Conservation (phyloP, 1,140 invertebrate genomes). For the Uloborus diversus region DNA sequence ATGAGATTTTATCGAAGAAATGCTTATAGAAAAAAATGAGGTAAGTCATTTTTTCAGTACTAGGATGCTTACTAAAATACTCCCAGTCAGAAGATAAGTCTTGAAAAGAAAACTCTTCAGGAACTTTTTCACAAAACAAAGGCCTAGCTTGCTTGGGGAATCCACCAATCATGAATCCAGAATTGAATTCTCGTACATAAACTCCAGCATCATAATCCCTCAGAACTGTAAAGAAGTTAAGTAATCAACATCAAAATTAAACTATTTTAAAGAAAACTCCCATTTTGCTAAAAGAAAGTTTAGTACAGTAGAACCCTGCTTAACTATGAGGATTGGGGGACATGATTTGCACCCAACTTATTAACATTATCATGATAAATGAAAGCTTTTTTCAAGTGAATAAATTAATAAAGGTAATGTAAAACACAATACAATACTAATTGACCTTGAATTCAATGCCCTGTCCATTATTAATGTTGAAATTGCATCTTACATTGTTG, state of each 20-base stretch:
- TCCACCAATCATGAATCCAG: slow-evolving; percentile 68
- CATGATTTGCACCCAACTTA: too few relatives aligned
- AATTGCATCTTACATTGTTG: too few relatives aligned
- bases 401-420: too few relatives aligned
- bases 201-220: slow-evolving; percentile 89
- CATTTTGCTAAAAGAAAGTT: background rate
- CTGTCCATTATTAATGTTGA: too few relatives aligned
- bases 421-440: too few relatives aligned
- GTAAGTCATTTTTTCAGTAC: too few relatives aligned
- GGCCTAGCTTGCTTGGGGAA: slow-evolving; percentile 68
- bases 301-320: background rate
- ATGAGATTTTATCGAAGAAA: too few relatives aligned
- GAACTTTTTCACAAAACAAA: slow-evolving; percentile 62
- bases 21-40: too few relatives aligned
- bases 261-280: background rate
- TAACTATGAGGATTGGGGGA: background rate
- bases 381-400: too few relatives aligned
- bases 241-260: slow-evolving; percentile 55
- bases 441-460: too few relatives aligned
- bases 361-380: too few relatives aligned
- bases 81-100: slow-evolving; percentile 80
- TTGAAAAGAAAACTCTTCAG: slow-evolving; percentile 61
- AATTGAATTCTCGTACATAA: slow-evolving; percentile 75
- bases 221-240: slow-evolving; percentile 71
- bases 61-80: slow-evolving; percentile 85